Conservation (phyloP, 1,140 invertebrate species). For the Megalonaias nervosa region DNA sequence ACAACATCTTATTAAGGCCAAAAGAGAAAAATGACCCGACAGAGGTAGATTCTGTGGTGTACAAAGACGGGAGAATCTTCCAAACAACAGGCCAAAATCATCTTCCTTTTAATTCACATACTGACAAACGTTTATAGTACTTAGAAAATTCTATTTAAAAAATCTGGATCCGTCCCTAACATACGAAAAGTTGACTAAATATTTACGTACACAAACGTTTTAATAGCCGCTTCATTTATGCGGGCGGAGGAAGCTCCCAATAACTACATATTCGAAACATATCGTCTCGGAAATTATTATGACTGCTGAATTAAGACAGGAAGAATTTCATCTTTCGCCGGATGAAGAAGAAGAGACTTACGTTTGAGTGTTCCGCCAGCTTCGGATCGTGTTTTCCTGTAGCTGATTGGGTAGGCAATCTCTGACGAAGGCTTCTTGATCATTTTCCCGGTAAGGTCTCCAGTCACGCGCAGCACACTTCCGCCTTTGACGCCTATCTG, state of each 20-base stretch:
- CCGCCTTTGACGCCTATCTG: constrained; percentile 36
- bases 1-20: too few relatives aligned
- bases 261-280: neutral
- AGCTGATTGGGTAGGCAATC: constrained; percentile 33
- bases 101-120: too few relatives aligned
- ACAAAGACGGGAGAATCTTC: too few relatives aligned
- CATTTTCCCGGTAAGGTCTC: constrained; percentile 61
- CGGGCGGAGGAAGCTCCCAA: neutral
- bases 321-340: neutral
- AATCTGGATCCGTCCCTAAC: too few relatives aligned
- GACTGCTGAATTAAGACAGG: neutral
- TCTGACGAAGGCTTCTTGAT: constrained; percentile 52
- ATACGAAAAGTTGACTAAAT: too few relatives aligned
- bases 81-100: too few relatives aligned
- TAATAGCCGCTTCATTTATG: too few relatives aligned
- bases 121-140: too few relatives aligned
- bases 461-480: constrained; percentile 57
- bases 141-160: too few relatives aligned
- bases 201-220: too few relatives aligned
- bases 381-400: constrained; percentile 46
- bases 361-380: constrained; percentile 61
- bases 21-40: too few relatives aligned
- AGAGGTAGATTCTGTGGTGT: too few relatives aligned
- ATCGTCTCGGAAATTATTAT: neutral
- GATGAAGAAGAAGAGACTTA: constrained; percentile 36